Percentiles rank a stretch among this genome's conserved stretches.
These are phyloP conservation scores for Axea sp. DNA, from an alignment of 2,888 invertebrate species.

Conservation along the genomic window DNA sequence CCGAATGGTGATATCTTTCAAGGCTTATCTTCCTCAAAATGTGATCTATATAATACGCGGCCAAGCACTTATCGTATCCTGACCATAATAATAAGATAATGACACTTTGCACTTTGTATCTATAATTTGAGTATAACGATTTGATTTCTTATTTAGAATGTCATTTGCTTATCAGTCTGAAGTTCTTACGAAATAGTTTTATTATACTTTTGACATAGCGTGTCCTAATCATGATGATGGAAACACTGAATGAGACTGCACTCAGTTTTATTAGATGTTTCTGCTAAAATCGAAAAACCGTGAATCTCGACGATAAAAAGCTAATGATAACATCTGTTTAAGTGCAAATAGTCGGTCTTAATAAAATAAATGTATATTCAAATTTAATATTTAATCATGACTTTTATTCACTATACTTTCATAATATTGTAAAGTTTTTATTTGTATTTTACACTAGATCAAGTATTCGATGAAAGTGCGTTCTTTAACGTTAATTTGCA, in stretches of 20 bases:
- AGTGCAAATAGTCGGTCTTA: too few species aligned
- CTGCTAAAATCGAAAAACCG: not conserved
- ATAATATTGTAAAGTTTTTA: too few species aligned
- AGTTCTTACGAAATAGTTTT: constrained; percentile 29
- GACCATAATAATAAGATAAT: constrained; percentile 44
- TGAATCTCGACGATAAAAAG: constrained; percentile 10
- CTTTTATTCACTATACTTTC: too few species aligned
- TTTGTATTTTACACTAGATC: too few species aligned
- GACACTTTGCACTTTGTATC: constrained; percentile 39
- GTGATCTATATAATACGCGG: constrained; percentile 71
- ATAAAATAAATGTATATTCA: too few species aligned
- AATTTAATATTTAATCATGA: too few species aligned
- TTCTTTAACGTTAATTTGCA: too few species aligned
- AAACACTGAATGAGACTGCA: not conserved
- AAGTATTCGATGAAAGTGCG: too few species aligned
- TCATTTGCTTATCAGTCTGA: constrained; percentile 10
- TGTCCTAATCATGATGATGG: constrained; percentile 3
- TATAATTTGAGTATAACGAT: constrained; percentile 15
- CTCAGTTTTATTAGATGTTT: constrained; percentile 22
- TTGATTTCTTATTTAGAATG: constrained; percentile 18
- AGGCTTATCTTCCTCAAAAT: constrained; percentile 69
- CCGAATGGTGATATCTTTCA: constrained; percentile 71
- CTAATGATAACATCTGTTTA: too few species aligned
- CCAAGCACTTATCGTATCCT: constrained; percentile 32
- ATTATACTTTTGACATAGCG: constrained; percentile 16